These are phyloP conservation scores for Brenthis daphne DNA, from an alignment of 2,888 invertebrate genomes.

Conservation along the genomic window DNA sequence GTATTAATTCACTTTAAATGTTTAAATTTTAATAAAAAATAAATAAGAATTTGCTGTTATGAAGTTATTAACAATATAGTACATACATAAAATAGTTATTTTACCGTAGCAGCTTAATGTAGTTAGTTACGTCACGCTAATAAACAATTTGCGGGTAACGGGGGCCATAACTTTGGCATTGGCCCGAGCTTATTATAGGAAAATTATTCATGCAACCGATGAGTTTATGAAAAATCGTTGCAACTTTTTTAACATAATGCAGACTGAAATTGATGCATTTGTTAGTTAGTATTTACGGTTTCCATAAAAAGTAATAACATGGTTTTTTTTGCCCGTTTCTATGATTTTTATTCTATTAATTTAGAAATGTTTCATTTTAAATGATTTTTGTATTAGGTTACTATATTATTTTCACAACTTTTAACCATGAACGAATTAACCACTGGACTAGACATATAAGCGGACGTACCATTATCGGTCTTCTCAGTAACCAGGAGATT, in stretches of 20 bases:
- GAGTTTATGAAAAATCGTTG: conserved; percentile 51
- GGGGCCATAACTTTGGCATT: conserved; percentile 44
- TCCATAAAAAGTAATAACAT: too few relatives aligned
- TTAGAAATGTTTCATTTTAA: too few relatives aligned
- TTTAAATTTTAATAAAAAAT: background rate
- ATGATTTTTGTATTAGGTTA: too few relatives aligned
- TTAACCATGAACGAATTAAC: too few relatives aligned
- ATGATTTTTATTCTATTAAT: too few relatives aligned
- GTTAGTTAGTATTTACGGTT: too few relatives aligned
- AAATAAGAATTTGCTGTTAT: background rate
- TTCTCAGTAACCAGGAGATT: too few relatives aligned
- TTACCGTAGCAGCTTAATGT: conserved; percentile 19
- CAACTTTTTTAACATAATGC: conserved; percentile 58
- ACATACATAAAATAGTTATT: conserved; percentile 6
- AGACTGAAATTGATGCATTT: conserved; percentile 51
- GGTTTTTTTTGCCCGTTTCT: too few relatives aligned
- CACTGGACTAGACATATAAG: too few relatives aligned
- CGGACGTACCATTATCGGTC: too few relatives aligned
- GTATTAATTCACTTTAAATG: too few relatives aligned
- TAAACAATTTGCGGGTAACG: conserved; percentile 38
- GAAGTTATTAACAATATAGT: background rate
- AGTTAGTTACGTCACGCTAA: conserved; percentile 39
- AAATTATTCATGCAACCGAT: conserved; percentile 64
- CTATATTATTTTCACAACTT: too few relatives aligned
- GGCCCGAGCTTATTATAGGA: conserved; percentile 53